Evolutionary conservation across 1,140 invertebrate genomes (phyloP).

Genomic region (Ectropis grisescens): DNA sequence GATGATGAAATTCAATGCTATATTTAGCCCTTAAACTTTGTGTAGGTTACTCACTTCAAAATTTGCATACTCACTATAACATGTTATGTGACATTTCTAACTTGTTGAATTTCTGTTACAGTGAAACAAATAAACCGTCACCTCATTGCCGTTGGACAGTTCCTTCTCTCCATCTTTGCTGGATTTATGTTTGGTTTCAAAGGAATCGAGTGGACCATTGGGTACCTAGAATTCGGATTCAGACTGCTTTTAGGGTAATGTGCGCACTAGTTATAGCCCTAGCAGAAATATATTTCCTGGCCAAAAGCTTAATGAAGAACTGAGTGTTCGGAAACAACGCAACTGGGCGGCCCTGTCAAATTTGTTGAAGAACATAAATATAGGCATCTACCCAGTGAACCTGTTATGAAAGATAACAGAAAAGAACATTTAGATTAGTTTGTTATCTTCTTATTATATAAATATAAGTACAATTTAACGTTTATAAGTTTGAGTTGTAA

Average conservation of each 20-base stretch:
- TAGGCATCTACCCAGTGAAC: conserved; percentile 6
- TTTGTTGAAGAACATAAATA: conserved; percentile 36
- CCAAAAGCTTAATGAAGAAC: conserved; percentile 83
- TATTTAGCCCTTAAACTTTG: too few relatives aligned
- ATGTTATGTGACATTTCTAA: too few relatives aligned
- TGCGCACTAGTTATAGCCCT: conserved; percentile 84
- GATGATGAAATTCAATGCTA: too few relatives aligned
- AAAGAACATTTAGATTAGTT: conserved; percentile 47
- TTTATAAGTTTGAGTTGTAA: too few relatives aligned
- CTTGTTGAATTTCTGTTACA: conserved; percentile 57
- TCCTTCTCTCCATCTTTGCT: conserved; percentile 84
- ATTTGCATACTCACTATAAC: too few relatives aligned
- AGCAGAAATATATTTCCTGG: conserved; percentile 91
- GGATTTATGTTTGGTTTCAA: conserved; percentile 89
- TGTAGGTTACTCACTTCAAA: too few relatives aligned
- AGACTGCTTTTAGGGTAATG: conserved; percentile 85
- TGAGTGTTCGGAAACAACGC: conserved; percentile 54
- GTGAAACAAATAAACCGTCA: conserved; percentile 87
- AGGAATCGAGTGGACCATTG: conserved; percentile 83
- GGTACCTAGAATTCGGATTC: conserved; percentile 85
- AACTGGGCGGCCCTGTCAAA: conserved; percentile 58
- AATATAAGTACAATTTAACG: too few relatives aligned
- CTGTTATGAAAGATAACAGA: conserved; percentile 9
- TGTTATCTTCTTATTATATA: too few relatives aligned
- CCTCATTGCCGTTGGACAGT: conserved; percentile 85